Conservation (phyloP, 2,888 invertebrate genomes). For the Loripinus fragilis region DNA sequence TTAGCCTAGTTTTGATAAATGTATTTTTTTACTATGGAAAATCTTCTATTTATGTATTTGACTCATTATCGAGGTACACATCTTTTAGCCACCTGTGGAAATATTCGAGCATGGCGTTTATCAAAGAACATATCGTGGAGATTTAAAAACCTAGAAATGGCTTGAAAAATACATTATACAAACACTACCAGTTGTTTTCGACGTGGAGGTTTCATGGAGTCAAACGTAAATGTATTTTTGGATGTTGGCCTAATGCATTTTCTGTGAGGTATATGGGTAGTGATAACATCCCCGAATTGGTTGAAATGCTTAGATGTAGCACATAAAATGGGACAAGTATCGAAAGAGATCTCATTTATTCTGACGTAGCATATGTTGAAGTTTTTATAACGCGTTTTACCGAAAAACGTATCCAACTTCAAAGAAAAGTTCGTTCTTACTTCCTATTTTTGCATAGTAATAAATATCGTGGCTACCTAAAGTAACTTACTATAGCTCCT, state of each 20-base stretch:
- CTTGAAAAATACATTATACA: slow-evolving; percentile 9
- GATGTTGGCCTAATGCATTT: slow-evolving; percentile 17
- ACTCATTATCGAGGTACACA: slow-evolving; percentile 19
- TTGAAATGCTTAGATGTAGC: slow-evolving; percentile 10
- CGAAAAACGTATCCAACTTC: background rate
- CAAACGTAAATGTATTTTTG: slow-evolving; percentile 16
- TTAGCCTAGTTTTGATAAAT: slow-evolving; percentile 1
- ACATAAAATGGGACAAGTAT: slow-evolving; percentile 11
- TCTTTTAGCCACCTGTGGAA: slow-evolving; percentile 52
- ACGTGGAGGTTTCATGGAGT: slow-evolving; percentile 9
- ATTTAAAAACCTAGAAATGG: slow-evolving; percentile 17
- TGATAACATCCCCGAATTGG: background rate
- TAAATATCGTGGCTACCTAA: too few relatives aligned
- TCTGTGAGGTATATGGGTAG: slow-evolving; percentile 37
- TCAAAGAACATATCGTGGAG: slow-evolving; percentile 6
- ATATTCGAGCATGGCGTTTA: slow-evolving; percentile 14
- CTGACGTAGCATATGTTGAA: background rate
- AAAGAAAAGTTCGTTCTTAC: too few relatives aligned
- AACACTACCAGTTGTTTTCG: background rate
- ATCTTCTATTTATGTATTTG: slow-evolving; percentile 13
- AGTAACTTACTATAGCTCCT: too few relatives aligned
- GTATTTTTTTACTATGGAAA: background rate
- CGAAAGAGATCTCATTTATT: slow-evolving; percentile 7
- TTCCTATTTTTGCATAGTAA: too few relatives aligned
- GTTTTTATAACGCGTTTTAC: background rate